Evolutionary conservation across 2,113 vertebrate species (phyloP), one percentile per base, ranked within the genome.

Genomic region (Anas platyrhynchos): DNA sequence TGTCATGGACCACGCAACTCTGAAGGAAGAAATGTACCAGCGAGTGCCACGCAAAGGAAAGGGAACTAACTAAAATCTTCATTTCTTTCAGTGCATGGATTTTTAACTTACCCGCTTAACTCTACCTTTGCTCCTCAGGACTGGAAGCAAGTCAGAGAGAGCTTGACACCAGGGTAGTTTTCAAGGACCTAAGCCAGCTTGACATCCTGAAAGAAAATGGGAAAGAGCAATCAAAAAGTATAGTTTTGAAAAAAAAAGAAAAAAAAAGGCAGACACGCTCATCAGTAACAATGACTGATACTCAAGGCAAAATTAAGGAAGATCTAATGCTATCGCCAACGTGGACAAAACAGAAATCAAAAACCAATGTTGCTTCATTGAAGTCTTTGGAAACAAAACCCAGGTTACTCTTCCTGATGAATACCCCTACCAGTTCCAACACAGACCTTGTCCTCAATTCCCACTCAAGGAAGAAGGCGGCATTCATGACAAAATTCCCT

Each of bases 191-290:
- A 75, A 58, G 68, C 26, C 69, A 77, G 43, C 31, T 68, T 74
- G 80, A 79, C 56, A 83, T 67, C 63, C 98, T 98, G 88, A 4
- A 97, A 97, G 17, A 92, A 93, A 88, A 22, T 27, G 20, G 16
- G 21, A 93, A 91, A 88, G 20, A 81, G 13, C 41, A 50, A 41
- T 96, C 81, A 95, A 6, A 46, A 81, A 91, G 22, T 12, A 16
- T 75, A 69, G 14, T 32, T 82, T 71, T 68, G 48, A 41, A 41
- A 41, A 41, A 41, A 11, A 41, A 41, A 41, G 76, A 78, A 34
- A 41, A 85, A 38, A 63, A 56, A 75, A 75, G 10, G 20, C 55
- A 83, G 86, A 86, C 32, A 48, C 6, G 41, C 22, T 48, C 15
- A 73, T 29, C 31, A 31, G 26, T 20, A 83, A 56, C 20, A 56